Conservation (phyloP, 2,113 vertebrate genomes). For the Hylia prasina region DNA sequence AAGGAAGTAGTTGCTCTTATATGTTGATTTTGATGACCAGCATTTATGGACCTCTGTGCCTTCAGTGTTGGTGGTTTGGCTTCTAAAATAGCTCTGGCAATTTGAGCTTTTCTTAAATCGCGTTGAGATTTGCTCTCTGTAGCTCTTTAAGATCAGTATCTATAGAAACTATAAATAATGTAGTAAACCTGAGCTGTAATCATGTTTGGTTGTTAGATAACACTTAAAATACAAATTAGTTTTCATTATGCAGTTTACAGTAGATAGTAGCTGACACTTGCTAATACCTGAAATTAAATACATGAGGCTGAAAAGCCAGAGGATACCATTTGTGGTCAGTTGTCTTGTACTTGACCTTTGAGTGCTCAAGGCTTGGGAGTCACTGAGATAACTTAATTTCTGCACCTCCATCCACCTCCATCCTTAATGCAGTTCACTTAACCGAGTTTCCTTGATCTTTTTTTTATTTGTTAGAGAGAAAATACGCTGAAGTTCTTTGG, state of each 20-base stretch:
- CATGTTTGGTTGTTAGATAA: neutral
- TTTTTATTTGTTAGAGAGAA: conserved; percentile 69
- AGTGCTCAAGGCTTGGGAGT: neutral
- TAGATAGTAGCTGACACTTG: neutral
- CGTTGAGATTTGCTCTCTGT: neutral
- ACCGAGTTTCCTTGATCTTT: neutral
- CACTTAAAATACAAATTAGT: neutral
- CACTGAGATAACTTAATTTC: neutral
- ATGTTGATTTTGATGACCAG: neutral
- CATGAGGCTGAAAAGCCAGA: neutral
- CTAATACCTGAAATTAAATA: neutral
- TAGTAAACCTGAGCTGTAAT: neutral
- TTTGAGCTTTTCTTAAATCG: neutral
- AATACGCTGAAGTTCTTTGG: conserved; percentile 76
- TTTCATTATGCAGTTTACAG: neutral
- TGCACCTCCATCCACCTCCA: neutral
- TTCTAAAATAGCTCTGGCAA: neutral
- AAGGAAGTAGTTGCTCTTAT: neutral
- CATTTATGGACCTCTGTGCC: neutral
- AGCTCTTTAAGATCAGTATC: neutral
- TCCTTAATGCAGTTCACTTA: neutral
- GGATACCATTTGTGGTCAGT: neutral
- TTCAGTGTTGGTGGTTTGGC: neutral
- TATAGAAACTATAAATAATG: neutral
- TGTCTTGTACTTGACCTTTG: neutral